Evolutionary conservation across 2,888 invertebrate species (phyloP), one percentile per base, ranked within the genome.

Genomic region (Apoda limacodes): DNA sequence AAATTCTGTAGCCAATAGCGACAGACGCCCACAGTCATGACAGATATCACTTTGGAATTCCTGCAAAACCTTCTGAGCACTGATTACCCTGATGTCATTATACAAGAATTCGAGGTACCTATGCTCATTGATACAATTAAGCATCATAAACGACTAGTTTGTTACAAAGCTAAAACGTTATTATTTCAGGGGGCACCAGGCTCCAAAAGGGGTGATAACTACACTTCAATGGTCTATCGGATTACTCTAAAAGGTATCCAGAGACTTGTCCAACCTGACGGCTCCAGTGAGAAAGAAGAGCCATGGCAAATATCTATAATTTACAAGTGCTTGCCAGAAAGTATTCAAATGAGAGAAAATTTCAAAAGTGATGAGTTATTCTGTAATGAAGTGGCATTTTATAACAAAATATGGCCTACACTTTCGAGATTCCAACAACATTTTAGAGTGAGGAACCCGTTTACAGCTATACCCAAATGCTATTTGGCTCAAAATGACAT

Each of bases 171-270:
- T 17, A 17, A 17, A 17, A 17, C 7, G 17, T 17, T 17, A 17
- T 17, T 17, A 6, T 5, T 17, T 17, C 42, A 89, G 83, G 85
- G 87, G 37, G 84, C 85, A 9, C 86, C 83, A 3, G 89, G 88
- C n/a, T 86, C 89, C 0, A 88, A 86, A 34, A 76, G 88, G 29
- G 89, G 89, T 0, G 89, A 89, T 50, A 89, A 89, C 59, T 89
- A 89, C 52, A 89, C 88, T 0, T 88, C 89, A 5, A 86, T 87
- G 80, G 71, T 89, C 5, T 89, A 88, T 60, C 82, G 89, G 9
- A 78, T 88, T 32, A 70, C 82, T 1, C 61, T 88, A 3, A 84
- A 81, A 43, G 89, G 89, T 1, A 45, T 46, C 3, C 60, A 59
- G 9, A 69, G 67, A 33, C 52, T 56, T 17, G 37, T 45, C 1